Evolutionary conservation across 2,113 vertebrate species (phyloP).

Genomic region (Tyto alba): DNA sequence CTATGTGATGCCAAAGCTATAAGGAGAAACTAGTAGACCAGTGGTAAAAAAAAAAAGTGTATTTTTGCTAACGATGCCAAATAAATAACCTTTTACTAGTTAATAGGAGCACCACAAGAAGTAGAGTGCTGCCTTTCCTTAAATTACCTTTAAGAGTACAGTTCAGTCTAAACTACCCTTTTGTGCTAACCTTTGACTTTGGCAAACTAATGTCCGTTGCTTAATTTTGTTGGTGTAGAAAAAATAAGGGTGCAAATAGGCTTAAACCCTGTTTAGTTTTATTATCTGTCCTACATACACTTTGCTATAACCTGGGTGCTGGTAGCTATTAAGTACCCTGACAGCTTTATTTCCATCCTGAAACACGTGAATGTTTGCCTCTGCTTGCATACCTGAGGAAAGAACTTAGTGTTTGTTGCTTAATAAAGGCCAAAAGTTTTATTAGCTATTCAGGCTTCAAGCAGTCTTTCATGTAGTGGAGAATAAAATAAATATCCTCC

Average conservation of each 20-base stretch:
- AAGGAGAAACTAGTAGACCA: neutral
- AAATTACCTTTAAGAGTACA: neutral
- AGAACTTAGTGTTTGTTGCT: neutral
- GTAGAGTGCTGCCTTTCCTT: neutral
- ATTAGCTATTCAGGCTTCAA: constrained; percentile 14
- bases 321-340: neutral
- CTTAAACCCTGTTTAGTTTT: neutral
- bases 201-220: neutral
- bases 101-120: neutral
- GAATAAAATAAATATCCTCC: constrained; percentile 22
- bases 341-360: neutral
- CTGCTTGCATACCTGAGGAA: neutral
- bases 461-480: neutral
- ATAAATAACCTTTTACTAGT: neutral
- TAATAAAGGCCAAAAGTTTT: constrained; percentile 12
- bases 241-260: neutral
- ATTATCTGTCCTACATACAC: neutral
- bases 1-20: neutral
- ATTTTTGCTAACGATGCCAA: neutral
- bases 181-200: neutral
- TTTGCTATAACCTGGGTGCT: neutral
- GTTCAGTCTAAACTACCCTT: neutral
- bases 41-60: neutral
- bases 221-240: neutral
- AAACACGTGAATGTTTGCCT: neutral